These are phyloP conservation scores for Rhyacichthys aspro DNA, from an alignment of 2,797 vertebrate genomes.

Conservation along the genomic window DNA sequence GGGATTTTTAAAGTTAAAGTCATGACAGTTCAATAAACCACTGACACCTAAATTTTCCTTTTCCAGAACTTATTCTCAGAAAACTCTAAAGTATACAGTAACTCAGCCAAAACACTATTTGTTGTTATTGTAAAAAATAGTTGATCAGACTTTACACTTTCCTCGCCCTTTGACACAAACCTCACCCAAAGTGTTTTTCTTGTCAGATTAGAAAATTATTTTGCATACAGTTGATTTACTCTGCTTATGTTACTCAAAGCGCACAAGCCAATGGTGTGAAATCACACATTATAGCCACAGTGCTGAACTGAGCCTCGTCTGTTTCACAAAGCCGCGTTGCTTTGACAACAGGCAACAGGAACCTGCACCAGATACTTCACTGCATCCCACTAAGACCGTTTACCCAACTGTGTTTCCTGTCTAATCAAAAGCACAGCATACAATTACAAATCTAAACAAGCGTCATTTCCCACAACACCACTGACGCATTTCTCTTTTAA, in stretches of 20 bases:
- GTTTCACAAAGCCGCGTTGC: conserved; percentile 11
- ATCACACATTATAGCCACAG: conserved; percentile 15
- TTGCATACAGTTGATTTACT: conserved; percentile 39
- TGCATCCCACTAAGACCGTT: not conserved
- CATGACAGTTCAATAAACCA: conserved; percentile 40
- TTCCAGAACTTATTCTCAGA: conserved; percentile 16
- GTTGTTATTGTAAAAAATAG: conserved; percentile 22
- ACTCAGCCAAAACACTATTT: not conserved
- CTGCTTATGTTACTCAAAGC: conserved; percentile 21
- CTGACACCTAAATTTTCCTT: conserved; percentile 18
- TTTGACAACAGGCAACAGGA: conserved; percentile 43
- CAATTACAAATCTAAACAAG: conserved; percentile 38
- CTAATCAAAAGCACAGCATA: conserved; percentile 5
- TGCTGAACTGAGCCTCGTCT: conserved; percentile 16
- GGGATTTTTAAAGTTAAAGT: conserved; percentile 44
- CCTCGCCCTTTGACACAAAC: not conserved
- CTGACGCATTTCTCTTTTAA: conserved; percentile 66
- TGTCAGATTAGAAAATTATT: conserved; percentile 36
- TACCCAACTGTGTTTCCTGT: too few relatives aligned
- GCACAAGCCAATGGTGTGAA: conserved; percentile 9
- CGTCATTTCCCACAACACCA: conserved; percentile 41
- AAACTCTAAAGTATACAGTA: not conserved
- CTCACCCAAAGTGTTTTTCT: not conserved
- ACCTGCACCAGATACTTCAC: conserved; percentile 14
- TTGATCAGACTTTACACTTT: not conserved